Conservation (phyloP, 2,797 vertebrate species). For the Pogonophryne albipinna region DNA sequence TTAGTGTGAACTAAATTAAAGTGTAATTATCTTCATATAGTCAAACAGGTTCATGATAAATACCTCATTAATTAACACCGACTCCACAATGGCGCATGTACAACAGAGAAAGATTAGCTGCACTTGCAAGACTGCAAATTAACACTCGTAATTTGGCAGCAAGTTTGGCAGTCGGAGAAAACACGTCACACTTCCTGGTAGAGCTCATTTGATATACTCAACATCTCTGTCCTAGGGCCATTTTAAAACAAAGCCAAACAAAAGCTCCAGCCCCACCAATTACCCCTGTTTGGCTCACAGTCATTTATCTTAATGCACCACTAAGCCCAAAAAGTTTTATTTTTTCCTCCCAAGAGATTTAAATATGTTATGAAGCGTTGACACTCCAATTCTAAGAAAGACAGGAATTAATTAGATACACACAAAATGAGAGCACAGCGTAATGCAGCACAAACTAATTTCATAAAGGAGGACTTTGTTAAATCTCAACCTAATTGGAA, state of each 20-base stretch:
- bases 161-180: constrained; percentile 16
- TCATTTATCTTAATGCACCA: constrained; percentile 76
- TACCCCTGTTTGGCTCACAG: constrained; percentile 70
- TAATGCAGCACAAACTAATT: constrained; percentile 80
- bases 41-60: constrained; percentile 9
- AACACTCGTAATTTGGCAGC: constrained; percentile 31
- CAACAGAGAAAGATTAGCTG: constrained; percentile 2
- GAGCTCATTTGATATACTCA: constrained; percentile 32
- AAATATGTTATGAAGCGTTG: constrained; percentile 70
- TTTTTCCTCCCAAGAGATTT: constrained; percentile 61
- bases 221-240: constrained; percentile 45
- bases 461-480: constrained; percentile 71
- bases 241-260: constrained; percentile 66
- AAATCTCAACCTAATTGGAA: constrained; percentile 78
- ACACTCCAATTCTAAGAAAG: constrained; percentile 72
- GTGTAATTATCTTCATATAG: too few species aligned
- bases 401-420: constrained; percentile 77
- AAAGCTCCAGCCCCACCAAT: constrained; percentile 66
- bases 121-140: constrained; percentile 23
- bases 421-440: constrained; percentile 75
- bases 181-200: constrained; percentile 29
- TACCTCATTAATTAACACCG: constrained; percentile 5
- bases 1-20: not conserved
- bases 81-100: not conserved
- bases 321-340: constrained; percentile 63